Evolutionary conservation across 2,113 vertebrate genomes (phyloP), one percentile per base, ranked within the genome.

Genomic region (Myotis lucifugus): DNA sequence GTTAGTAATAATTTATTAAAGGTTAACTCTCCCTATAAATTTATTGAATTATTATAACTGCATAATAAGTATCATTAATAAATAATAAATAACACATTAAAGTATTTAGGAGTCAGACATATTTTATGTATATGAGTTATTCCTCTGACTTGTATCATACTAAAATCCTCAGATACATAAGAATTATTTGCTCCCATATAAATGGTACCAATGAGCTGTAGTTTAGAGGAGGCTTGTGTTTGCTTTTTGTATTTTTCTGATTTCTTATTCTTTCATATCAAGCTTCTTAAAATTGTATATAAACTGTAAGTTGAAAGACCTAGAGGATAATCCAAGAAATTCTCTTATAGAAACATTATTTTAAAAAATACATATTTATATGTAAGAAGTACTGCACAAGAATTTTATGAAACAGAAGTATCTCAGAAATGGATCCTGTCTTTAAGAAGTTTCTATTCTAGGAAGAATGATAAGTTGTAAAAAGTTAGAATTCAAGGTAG

Each of bases 1-100:
- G 37, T 91, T 86, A 77, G 82, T 84, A 87, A 83, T 88, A 70
- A 74, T 48, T 88, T 93, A 88, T 73, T 91, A 72, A 94, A 93
- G 50, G 9, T 91, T 90, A 90, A 21, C 0, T 37, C 34, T 67
- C 21, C 32, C 11, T 88, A 10, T 82, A 81, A 85, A 91, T 81
- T 46, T 88, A 85, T 82, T 77, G 14, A 81, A 76, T 50, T 14
- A 61, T 52, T 88, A 48, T 54, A 95, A 42, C 17, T 91, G 19
- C 17, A 82, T 76, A 56, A 76, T 88, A 78, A 70, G 64, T 81
- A 61, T 87, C 81, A 32, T 50, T 84, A 93, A 85, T 92, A 88
- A 73, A 69, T 61, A 52, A 83, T 79, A 73, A 93, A 83, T 77
- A 73, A 34, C 21, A 84, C 13, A 88, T n/a, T 61, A 87, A 46